Base-by-base conservation (phyloP, 2,888 invertebrate genomes). In the Xanthorhoe designata region DNA sequence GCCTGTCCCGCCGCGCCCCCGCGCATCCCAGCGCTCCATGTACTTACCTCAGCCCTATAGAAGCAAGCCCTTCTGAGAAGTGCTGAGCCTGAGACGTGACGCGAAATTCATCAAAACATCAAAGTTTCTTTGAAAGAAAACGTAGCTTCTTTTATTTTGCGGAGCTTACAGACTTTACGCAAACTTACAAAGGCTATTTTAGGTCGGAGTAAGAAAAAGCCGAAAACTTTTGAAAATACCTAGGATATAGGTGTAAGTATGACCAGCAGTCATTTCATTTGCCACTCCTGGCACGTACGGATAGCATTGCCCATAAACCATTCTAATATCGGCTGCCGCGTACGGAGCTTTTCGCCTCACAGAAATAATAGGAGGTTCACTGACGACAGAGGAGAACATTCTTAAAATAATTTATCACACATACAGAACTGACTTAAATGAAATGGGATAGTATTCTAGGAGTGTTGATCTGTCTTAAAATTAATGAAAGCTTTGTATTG, bases 1-100 rank as follows among this genome's bases (percentile, higher is more conserved):
- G 90, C 79, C 84, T 84, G 85, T 86, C 84, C 89, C 93, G 88
- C 59, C 51, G 47, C 57, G 29, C 92, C 92, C 86, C 87, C 87
- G 86, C 88, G 80, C 87, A 72, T 71, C 78, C 78, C 78, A 69
- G 75, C 32, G 32, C 78, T 19, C 74, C 77, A 74, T 78, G 76
- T 75, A 77, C n/a, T n/a, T n/a, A n/a, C 76, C 76, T 71, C 70
- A 80, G 81, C 85, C 86, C 87, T 83, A 81, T 81, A 86, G 85
- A 87, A 86, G 83, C 85, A 80, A 78, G 79, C 81, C 79, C 79
- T 78, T 75, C 68, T 75, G 72, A 74, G 68, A 70, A 75, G 69
- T 78, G 79, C 78, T 75, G 79, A 79, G 81, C 78, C 78, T 75
- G 79, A 79, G 81, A 82, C 81, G 81, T 76, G 79, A 78, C 81